Evolutionary conservation across 2,113 vertebrate species (phyloP).

Genomic region (Rynchops niger): DNA sequence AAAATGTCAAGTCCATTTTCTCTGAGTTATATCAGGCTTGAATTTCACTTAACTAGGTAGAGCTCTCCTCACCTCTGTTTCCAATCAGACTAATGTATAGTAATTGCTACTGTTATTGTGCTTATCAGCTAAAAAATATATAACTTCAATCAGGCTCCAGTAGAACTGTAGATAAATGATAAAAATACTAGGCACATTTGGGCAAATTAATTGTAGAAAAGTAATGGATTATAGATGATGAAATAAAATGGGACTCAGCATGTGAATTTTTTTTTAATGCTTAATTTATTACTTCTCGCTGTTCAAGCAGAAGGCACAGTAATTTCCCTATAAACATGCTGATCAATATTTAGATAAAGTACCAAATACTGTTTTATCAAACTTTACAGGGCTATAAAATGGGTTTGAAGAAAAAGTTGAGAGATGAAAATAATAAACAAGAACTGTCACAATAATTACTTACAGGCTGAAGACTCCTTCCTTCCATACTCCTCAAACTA

Average conservation of each 20-base stretch:
- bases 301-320: slow-evolving; percentile 17
- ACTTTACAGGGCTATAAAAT: slow-evolving; percentile 46
- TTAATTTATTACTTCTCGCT: slow-evolving; percentile 28
- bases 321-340: slow-evolving; percentile 27
- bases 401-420: slow-evolving; percentile 43
- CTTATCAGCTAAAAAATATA: neutral
- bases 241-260: slow-evolving; percentile 11
- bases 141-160: neutral
- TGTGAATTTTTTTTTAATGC: neutral
- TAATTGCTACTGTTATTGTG: neutral
- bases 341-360: slow-evolving; percentile 67
- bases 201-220: slow-evolving; percentile 38
- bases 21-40: neutral
- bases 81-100: neutral
- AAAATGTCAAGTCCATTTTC: neutral
- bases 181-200: neutral
- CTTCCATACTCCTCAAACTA: neutral
- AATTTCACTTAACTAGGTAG: neutral
- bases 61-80: neutral
- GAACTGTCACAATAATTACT: slow-evolving; percentile 23
- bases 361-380: slow-evolving; percentile 43
- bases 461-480: neutral
- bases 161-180: neutral
- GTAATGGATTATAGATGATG: neutral
- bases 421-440: slow-evolving; percentile 46